These are phyloP conservation scores for Oeneis ivallda DNA, from an alignment of 2,888 invertebrate species.

Conservation along the genomic window DNA sequence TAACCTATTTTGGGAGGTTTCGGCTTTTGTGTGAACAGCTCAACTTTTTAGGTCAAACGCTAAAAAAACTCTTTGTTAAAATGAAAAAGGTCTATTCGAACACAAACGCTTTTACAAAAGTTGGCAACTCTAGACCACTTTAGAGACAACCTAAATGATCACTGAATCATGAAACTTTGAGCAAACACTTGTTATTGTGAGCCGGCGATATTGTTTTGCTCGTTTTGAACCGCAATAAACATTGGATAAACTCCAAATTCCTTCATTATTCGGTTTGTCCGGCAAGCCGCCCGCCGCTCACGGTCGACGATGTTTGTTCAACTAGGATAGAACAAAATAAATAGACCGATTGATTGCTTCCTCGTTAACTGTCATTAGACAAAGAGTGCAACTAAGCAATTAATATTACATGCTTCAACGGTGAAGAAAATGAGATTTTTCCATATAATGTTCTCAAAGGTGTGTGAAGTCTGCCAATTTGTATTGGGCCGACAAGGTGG, in stretches of 20 bases:
- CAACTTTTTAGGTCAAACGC: neutral
- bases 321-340: too few species aligned
- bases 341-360: too few species aligned
- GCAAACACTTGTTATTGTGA: constrained; percentile 6
- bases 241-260: constrained; percentile 7
- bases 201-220: neutral
- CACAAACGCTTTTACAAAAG: neutral
- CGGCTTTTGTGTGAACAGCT: too few species aligned
- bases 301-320: neutral
- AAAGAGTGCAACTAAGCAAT: too few species aligned
- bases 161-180: neutral
- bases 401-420: too few species aligned
- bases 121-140: neutral
- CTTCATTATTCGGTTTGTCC: constrained; percentile 7
- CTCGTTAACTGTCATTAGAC: too few species aligned
- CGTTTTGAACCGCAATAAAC: neutral
- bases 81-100: neutral
- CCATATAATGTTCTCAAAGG: too few species aligned
- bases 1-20: too few species aligned
- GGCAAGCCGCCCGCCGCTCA: neutral
- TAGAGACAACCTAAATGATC: constrained; percentile 1
- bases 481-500: too few species aligned
- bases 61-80: neutral
- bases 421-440: too few species aligned
- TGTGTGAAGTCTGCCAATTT: too few species aligned